These are phyloP conservation scores for Numida meleagris DNA, from an alignment of 2,113 vertebrate genomes.

Conservation along the genomic window DNA sequence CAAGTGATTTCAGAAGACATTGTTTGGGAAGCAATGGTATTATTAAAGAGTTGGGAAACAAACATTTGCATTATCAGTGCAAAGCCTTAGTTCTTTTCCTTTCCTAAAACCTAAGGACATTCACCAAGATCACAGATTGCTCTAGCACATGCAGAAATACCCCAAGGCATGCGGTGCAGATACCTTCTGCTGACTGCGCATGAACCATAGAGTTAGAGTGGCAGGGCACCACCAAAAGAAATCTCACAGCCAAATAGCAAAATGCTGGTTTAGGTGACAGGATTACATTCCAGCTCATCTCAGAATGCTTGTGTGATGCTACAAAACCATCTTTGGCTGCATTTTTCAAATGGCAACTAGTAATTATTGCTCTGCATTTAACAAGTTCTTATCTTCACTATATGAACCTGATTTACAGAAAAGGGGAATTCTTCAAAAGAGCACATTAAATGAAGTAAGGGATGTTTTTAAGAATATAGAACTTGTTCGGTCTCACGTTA, in stretches of 20 bases:
- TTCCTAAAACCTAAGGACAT: neutral
- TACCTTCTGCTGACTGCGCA: neutral
- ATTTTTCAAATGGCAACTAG: neutral
- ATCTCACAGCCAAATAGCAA: neutral
- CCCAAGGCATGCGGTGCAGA: neutral
- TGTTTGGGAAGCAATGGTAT: neutral
- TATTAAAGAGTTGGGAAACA: neutral
- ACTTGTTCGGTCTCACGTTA: neutral
- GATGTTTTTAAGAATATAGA: neutral
- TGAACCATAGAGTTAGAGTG: neutral
- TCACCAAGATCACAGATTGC: neutral
- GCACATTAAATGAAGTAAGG: neutral
- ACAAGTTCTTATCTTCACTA: neutral
- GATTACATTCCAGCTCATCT: neutral
- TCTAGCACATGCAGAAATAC: neutral
- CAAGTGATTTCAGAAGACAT: neutral
- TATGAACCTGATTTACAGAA: neutral
- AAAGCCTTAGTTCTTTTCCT: neutral
- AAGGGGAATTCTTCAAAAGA: neutral
- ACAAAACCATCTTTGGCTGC: neutral
- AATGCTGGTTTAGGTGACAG: neutral
- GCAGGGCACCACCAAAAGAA: neutral
- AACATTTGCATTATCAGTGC: neutral
- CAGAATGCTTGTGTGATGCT: neutral
- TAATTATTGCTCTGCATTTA: neutral